Evolutionary conservation across 2,797 vertebrate genomes (phyloP).

Genomic region (Tauraco hartlaubi): DNA sequence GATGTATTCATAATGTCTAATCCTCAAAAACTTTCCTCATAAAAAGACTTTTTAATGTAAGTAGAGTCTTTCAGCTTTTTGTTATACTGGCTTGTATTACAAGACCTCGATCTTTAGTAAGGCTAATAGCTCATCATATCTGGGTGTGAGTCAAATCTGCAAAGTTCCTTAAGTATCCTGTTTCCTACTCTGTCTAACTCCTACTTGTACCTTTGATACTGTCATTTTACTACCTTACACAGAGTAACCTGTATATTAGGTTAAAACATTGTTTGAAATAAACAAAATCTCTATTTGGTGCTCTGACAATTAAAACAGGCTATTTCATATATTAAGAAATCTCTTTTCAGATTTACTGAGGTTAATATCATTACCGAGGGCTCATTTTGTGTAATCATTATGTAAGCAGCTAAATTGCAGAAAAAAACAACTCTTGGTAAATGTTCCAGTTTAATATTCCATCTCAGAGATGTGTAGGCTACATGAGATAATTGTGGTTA

Average conservation of each 20-base stretch:
- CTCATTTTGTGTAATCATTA: neutral
- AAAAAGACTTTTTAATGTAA: neutral
- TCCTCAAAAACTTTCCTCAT: neutral
- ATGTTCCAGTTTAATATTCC: neutral
- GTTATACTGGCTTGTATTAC: neutral
- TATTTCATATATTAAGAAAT: neutral
- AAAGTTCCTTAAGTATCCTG: neutral
- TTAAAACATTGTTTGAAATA: neutral
- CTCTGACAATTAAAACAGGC: neutral
- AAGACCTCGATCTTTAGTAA: neutral
- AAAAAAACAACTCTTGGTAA: neutral
- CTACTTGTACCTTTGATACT: no score
- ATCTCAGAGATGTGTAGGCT: neutral
- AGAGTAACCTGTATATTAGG: neutral
- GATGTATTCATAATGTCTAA: neutral
- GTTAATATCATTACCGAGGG: neutral
- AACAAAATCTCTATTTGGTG: neutral
- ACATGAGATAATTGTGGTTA: neutral
- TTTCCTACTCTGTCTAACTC: neutral
- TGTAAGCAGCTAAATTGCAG: neutral
- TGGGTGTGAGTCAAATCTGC: neutral
- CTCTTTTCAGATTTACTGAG: neutral
- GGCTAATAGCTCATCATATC: neutral
- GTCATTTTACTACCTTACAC: neutral
- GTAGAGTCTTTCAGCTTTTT: neutral